Evolutionary conservation across 2,113 vertebrate genomes (phyloP), one percentile per base, ranked within the genome.

Genomic region (Halichoerus grypus): DNA sequence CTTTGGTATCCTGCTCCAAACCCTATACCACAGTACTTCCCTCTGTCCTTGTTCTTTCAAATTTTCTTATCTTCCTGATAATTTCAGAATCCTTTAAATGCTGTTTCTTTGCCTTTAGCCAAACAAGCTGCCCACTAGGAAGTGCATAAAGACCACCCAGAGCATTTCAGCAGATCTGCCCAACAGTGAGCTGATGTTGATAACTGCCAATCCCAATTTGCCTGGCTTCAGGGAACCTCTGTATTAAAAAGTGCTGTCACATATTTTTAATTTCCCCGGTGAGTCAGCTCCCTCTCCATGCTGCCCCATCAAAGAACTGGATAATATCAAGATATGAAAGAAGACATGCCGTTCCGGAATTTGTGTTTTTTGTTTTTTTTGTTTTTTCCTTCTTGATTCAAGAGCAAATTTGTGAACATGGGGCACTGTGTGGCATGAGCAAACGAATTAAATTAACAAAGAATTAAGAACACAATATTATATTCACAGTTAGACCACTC

Each of bases 391-490:
- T 97, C 61, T 95, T 97, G 92, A 98, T 93, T 97, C 93, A 94
- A 96, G 77, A 95, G 67, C 81, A 98, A 98, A 98, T 97, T 97
- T 97, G 95, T 97, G 94, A 98, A 98, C 97, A 97, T 24, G 33
- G 59, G 57, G 33, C 92, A 96, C 95, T 97, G 81, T 95, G 91
- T 97, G 36, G 5, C 82, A 97, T 24, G 51, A 96, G 88, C 72
- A 98, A 98, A 97, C n/a, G 63, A 98, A 89, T 97, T 97, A 98
- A 88, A 94, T 97, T 97, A 98, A 97, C 97, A 97, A 97, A 98
- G 97, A 98, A 96, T 97, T 95, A 94, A 84, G 96, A 97, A 98
- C 91, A 97, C 80, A 94, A 49, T 97, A 94, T 98, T 97, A 97
- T 95, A 92, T 85, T 98, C 97, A 97, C 92, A 96, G 97, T 80